These are phyloP conservation scores for Pogonognathellus flavescens DNA, from an alignment of 1,140 invertebrate species.

Conservation along the genomic window DNA sequence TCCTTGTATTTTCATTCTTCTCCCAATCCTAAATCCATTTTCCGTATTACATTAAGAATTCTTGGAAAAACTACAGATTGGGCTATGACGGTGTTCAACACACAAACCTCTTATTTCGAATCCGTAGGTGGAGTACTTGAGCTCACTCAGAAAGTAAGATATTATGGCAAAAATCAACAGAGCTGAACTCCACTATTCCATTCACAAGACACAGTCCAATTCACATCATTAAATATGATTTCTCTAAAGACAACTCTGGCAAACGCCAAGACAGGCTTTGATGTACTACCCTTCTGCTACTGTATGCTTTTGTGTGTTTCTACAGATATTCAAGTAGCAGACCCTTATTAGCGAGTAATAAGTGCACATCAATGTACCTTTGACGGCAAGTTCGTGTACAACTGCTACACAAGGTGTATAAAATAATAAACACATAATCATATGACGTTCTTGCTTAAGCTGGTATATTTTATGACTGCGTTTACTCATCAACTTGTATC, in stretches of 20 bases:
- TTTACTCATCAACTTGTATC: not conserved
- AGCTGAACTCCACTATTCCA: constrained; percentile 44
- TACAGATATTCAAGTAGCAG: no score
- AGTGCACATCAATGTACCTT: no score
- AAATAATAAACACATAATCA: no score
- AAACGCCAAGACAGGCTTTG: constrained; percentile 12
- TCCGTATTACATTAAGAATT: not conserved
- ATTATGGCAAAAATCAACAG: constrained; percentile 41
- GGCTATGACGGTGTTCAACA: not conserved
- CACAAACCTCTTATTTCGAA: constrained; percentile 5
- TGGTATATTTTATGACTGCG: not conserved
- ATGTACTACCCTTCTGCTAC: not conserved
- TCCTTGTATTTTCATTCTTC: not conserved
- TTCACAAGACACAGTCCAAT: constrained; percentile 42
- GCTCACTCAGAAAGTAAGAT: constrained; percentile 33
- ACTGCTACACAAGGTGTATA: no score
- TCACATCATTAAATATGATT: constrained; percentile 53
- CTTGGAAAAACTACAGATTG: constrained; percentile 7
- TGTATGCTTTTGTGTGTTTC: no score
- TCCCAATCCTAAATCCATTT: constrained; percentile 24
- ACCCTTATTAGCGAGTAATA: no score
- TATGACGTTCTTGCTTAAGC: no score
- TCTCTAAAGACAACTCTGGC: constrained; percentile 33
- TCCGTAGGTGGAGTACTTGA: constrained; percentile 21
- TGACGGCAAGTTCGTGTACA: no score